phyloP scores from a whole-genome alignment of 2,888 invertebrate species.

The Phragmatobia fuliginosa region DNA sequence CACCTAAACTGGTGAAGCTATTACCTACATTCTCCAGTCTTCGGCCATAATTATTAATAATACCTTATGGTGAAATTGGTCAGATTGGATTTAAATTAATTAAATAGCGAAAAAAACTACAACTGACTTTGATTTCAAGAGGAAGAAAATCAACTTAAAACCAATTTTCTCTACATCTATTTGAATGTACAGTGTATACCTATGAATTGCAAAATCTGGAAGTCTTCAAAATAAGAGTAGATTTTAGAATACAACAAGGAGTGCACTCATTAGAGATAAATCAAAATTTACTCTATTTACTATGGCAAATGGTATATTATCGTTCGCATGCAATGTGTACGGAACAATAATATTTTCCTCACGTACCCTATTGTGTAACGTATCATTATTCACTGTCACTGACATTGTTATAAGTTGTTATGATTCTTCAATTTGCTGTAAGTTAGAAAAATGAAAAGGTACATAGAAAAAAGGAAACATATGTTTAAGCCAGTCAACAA shows the following conservation, averaged over 20 bases:
- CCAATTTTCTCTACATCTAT: no score
- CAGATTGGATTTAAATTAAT: no score
- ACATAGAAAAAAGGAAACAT: neutral
- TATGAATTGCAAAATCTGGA: neutral
- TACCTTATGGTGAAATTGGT: no score
- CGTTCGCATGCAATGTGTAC: neutral
- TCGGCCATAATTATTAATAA: no score
- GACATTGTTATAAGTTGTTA: constrained; percentile 1
- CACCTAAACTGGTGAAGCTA: no score
- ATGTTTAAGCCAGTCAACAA: no score
- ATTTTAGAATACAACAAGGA: neutral
- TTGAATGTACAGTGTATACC: no score
- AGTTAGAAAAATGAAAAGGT: neutral
- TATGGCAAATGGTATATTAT: neutral
- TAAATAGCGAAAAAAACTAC: no score
- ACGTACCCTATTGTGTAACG: neutral
- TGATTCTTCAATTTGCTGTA: neutral
- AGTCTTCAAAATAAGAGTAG: neutral
- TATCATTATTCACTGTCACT: neutral
- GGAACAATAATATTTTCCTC: neutral
- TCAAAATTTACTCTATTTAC: neutral
- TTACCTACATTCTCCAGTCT: no score
- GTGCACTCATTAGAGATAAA: neutral
- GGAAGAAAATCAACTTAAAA: no score
- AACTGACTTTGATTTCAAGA: no score